Conservation (phyloP, 2,113 vertebrate species). For the Thamnophis sirtalis region DNA sequence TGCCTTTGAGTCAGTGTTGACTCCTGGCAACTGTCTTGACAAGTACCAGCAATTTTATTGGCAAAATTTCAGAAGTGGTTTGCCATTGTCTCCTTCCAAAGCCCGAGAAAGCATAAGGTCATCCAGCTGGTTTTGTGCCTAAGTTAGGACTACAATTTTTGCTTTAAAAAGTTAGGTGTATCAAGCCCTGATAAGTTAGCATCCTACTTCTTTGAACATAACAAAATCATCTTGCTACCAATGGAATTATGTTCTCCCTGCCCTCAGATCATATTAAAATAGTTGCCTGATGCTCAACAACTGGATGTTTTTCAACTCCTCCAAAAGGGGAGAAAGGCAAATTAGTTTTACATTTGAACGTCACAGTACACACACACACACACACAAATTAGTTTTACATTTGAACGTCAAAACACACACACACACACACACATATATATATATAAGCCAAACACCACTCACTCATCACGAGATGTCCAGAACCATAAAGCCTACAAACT, state of each 20-base stretch:
- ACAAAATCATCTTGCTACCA: neutral
- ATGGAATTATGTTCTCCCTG: neutral
- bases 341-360: neutral
- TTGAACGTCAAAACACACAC: no score
- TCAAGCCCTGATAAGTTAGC: neutral
- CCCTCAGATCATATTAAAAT: neutral
- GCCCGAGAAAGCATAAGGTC: neutral
- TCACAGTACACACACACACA: neutral
- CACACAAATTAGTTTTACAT: no score
- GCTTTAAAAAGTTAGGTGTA: neutral
- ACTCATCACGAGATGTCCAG: no score
- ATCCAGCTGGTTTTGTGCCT: neutral
- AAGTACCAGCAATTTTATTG: neutral
- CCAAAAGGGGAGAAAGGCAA: neutral
- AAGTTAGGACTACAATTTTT: neutral
- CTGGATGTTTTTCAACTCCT: neutral
- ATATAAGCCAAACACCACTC: no score
- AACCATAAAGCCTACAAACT: no score
- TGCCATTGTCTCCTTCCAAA: neutral
- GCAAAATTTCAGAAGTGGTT: neutral
- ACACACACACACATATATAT: no score
- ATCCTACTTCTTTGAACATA: neutral
- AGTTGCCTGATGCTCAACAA: neutral
- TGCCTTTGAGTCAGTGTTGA: neutral
- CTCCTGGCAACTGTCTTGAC: neutral